Evolutionary conservation across 2,888 invertebrate species (phyloP).

Genomic region (Diplolepis rosae): DNA sequence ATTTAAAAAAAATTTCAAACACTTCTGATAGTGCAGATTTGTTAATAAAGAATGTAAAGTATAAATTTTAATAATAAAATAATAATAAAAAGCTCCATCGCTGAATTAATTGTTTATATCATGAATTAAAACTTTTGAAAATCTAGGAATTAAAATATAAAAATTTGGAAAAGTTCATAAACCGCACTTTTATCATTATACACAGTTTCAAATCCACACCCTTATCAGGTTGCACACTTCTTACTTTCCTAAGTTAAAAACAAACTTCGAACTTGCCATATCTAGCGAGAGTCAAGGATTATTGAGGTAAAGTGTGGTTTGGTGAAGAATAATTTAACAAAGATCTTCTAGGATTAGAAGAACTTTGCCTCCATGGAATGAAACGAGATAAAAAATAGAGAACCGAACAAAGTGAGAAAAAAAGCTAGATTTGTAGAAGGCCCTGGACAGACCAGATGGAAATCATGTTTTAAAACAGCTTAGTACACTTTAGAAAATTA

Average conservation of each 20-base stretch:
- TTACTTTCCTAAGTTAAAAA: background rate
- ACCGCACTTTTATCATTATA: no score
- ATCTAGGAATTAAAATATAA: no score
- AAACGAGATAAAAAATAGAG: background rate
- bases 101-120: no score
- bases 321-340: conserved; percentile 7
- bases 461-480: conserved; percentile 24
- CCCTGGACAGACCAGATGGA: background rate
- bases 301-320: conserved; percentile 8
- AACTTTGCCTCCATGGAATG: conserved; percentile 13
- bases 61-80: no score
- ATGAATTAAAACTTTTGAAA: no score
- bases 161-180: no score
- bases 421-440: background rate
- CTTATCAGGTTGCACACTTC: background rate
- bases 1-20: no score
- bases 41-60: no score
- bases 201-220: background rate
- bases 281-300: conserved; percentile 3
- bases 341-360: conserved; percentile 1
- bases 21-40: no score
- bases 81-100: no score
- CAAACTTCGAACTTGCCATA: conserved; percentile 6
- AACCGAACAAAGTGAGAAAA: background rate
- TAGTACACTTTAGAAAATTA: conserved; percentile 17